A percentile compares a stretch with the other conserved stretches of the same genome.
Conservation (phyloP, 2,113 vertebrate genomes). For the Dermatemys mawii region DNA sequence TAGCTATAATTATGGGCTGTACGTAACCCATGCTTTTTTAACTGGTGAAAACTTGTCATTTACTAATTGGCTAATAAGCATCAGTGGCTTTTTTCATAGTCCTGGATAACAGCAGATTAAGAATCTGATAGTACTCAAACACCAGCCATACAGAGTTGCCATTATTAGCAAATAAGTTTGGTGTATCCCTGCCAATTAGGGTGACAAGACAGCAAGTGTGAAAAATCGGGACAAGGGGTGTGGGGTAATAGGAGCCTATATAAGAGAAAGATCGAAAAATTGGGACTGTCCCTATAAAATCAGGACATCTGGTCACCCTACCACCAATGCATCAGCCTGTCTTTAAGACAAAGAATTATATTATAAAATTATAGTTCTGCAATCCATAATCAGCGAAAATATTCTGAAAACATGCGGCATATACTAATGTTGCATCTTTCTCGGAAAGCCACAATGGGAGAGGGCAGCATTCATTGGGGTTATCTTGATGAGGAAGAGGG, state of each 20-base stretch:
- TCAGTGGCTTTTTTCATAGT: not conserved
- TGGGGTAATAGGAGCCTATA: too few relatives aligned
- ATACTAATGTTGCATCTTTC: not conserved
- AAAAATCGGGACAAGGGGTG: too few relatives aligned
- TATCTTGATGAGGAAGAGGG: not conserved
- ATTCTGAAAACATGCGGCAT: not conserved
- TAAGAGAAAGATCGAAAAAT: too few relatives aligned
- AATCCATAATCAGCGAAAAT: not conserved
- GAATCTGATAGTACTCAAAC: not conserved
- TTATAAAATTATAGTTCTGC: not conserved
- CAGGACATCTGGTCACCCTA: too few relatives aligned
- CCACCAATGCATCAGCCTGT: not conserved
- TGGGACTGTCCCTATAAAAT: too few relatives aligned
- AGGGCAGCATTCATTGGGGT: not conserved
- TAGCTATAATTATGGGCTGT: not conserved
- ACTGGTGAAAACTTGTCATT: not conserved
- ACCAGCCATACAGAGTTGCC: not conserved
- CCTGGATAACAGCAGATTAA: not conserved
- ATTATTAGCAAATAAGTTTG: not conserved
- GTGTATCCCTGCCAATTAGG: too few relatives aligned
- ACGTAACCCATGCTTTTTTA: not conserved
- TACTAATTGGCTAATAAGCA: not conserved
- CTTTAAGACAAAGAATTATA: slow-evolving; percentile 1
- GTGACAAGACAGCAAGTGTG: too few relatives aligned
- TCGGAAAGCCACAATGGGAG: not conserved